phyloP scores from a whole-genome alignment of 2,888 invertebrate genomes.

The Tenthredo notha region DNA sequence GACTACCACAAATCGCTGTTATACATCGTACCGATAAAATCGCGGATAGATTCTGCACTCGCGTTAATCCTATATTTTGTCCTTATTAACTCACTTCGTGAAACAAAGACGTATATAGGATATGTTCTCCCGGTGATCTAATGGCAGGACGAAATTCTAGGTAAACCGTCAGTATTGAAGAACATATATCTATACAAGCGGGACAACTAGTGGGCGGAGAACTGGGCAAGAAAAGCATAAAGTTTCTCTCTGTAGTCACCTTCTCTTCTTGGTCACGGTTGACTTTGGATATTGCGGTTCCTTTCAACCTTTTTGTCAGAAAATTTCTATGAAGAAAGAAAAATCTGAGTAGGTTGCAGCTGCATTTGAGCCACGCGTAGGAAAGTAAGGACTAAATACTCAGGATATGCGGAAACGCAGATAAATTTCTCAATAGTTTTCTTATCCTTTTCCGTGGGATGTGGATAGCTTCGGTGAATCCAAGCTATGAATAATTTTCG shows the following conservation, averaged over 20 bases:
- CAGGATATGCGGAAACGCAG: not conserved
- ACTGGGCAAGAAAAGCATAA: conserved; percentile 27
- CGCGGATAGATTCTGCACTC: not conserved
- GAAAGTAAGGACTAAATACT: not conserved
- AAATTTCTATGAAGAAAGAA: not conserved
- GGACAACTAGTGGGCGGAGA: conserved; percentile 39
- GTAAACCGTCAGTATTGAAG: not conserved
- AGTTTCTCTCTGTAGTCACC: conserved; percentile 33
- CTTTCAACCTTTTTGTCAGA: conserved; percentile 11
- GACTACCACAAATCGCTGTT: not conserved
- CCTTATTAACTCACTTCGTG: not conserved
- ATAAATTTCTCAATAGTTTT: not conserved
- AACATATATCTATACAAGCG: not conserved
- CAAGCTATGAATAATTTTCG: not conserved
- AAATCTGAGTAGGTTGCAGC: conserved; percentile 9
- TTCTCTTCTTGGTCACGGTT: conserved; percentile 24
- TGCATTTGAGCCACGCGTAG: not conserved
- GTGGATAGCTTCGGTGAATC: not conserved
- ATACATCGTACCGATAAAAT: conserved; percentile 21
- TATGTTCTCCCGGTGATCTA: not conserved
- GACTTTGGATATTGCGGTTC: conserved; percentile 15
- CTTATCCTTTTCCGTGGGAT: not conserved
- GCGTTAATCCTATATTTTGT: not conserved
- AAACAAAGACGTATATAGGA: not conserved
- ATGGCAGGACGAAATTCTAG: conserved; percentile 9